Evolutionary conservation across 1,140 invertebrate genomes (phyloP).

Genomic region (Pararge aegeria): DNA sequence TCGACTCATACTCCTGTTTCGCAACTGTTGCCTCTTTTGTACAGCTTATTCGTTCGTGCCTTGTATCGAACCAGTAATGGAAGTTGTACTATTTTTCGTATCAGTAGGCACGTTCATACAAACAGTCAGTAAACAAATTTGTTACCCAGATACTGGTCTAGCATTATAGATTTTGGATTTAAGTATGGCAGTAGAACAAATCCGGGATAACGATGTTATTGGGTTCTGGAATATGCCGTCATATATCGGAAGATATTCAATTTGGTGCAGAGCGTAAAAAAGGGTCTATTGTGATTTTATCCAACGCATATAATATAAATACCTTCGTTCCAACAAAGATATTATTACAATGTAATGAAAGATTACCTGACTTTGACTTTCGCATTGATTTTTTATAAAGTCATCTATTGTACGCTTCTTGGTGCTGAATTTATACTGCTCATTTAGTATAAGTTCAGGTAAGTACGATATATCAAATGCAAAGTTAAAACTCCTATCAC

Average conservation of each 20-base stretch:
- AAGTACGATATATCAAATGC: too few relatives aligned
- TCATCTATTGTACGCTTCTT: too few relatives aligned
- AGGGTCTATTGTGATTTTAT: slow-evolving; percentile 9
- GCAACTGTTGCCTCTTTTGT: slow-evolving; percentile 34
- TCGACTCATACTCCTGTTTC: slow-evolving; percentile 23
- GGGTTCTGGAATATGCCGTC: slow-evolving; percentile 12
- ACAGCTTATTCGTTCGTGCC: not conserved
- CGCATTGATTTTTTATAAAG: too few relatives aligned
- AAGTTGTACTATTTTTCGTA: slow-evolving; percentile 4
- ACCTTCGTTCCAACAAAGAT: not conserved
- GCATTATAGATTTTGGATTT: slow-evolving; percentile 70
- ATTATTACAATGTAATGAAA: not conserved
- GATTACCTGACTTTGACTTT: not conserved
- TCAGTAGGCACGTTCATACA: slow-evolving; percentile 8
- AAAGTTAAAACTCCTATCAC: too few relatives aligned
- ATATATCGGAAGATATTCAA: slow-evolving; percentile 11
- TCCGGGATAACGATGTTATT: slow-evolving; percentile 18
- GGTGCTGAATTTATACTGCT: too few relatives aligned
- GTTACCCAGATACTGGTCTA: slow-evolving; percentile 60
- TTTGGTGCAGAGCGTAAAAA: slow-evolving; percentile 15
- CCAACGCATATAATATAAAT: not conserved
- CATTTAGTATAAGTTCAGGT: too few relatives aligned
- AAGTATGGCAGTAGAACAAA: slow-evolving; percentile 35
- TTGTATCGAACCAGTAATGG: slow-evolving; percentile 20
- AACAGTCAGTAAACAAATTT: slow-evolving; percentile 55